Base-by-base conservation (phyloP, 2,888 invertebrate species). In the Andrena haemorrhoa region DNA sequence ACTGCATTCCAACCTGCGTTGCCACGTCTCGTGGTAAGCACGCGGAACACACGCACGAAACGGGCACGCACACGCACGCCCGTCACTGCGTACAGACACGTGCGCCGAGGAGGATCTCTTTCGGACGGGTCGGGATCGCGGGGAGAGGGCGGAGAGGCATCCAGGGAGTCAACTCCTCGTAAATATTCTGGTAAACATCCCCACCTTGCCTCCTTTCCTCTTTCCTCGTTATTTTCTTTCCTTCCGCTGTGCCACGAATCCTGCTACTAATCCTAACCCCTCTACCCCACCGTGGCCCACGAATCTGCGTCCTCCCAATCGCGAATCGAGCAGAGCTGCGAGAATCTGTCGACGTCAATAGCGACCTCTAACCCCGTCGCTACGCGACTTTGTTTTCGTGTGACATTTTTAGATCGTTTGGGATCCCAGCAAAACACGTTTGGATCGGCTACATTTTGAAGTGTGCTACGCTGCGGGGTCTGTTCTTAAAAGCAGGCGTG, bases 1-100 rank as follows among this genome's bases (percentile, higher is more conserved):
- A 90, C 90, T 87, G 89, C 91, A 91, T 91, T 91, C 91, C 89
- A 89, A 85, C 86, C 85, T 86, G 87, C 89, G 91, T 90, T 91
- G 91, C 91, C 91, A 91, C 89, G 90, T 91, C 89, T 90, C 88
- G 75, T 80, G 82, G 82, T 82, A 78, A 81, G 85, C 78, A 77
- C 70, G 63, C 64, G 56, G 76, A 53, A 56, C 58, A 79, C 84
- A 84, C 79, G 79, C 72, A 29, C 41, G 26, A 31, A 51, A 61
- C 53, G 51, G 49, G 69, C 66, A 56, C 33, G 61, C 35, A 68
- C 56, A 72, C 63, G 41, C 58, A 29, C 29, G 20, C 8, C 5
- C n/a, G 31, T 23, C 63, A 31, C 65, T 65, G 69, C 64, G 49
- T 60, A 60, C 64, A 23, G 66, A 61, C 71, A 49, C 41, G 68